Evolutionary conservation across 2,113 vertebrate species (phyloP), one percentile per base, ranked within the genome.

Genomic region (Xiphorhynchus elegans): DNA sequence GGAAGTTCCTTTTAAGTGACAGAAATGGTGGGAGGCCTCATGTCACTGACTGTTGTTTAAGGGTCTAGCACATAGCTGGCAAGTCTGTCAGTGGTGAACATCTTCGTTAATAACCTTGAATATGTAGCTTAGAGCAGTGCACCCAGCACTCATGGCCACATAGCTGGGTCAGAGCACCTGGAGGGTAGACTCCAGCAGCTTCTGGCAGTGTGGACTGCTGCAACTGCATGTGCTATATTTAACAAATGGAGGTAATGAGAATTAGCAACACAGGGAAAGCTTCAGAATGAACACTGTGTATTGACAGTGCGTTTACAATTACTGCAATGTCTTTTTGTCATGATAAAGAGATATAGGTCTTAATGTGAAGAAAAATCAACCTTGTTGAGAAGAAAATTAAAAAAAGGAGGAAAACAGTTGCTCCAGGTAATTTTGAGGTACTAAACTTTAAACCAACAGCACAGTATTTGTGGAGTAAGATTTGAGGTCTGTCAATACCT

Each of bases 101-200:
- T 49, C 58, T 72, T 29, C 17, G 13, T 55, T 76, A 47, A 42
- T 44, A 59, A 44, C 33, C 19, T 39, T 73, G 35, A 60, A 47
- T 39, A n/a, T 25, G 29, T 11, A 40, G 17, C 26, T 75, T 42
- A 33, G 12, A 74, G 46, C 13, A 52, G 23, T 31, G 13, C 55
- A 37, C 2, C 9, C 37, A 13, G 11, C 3, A 11, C 28, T 68
- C 0, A 0, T 35, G 52, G 8, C 28, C 49, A 44, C 1, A 6
- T 11, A 7, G 33, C 7, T 14, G 24, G 19, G 35, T 21, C 11
- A n/a, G 39, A 62, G 39, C 14, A 0, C 42, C 62, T 75, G 64
- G 59, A 42, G 7, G 3, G 8, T 25, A 12, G 83, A 21, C 63
- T 70, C 33, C 13, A 49, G 49, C n/a, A 39, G 10, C 64, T 40